These are phyloP conservation scores for Drosophila aff. DNA, from an alignment of 1,140 invertebrate genomes.

Conservation along the genomic window DNA sequence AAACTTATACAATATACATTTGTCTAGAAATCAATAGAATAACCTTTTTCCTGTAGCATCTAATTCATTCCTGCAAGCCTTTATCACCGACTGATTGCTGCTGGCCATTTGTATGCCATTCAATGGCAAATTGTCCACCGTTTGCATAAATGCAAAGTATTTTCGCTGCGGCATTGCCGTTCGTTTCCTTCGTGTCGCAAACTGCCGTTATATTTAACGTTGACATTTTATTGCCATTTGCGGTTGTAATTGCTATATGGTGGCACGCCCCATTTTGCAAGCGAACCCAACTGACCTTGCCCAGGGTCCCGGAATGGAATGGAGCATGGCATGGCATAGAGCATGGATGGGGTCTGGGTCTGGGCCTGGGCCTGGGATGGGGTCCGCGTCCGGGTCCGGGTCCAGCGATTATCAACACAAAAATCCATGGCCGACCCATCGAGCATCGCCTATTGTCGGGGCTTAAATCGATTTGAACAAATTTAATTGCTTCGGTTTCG, in stretches of 20 bases:
- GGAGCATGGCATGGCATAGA: background rate
- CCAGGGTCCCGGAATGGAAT: background rate
- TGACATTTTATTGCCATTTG: constrained; percentile 79
- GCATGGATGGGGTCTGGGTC: background rate
- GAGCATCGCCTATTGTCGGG: constrained; percentile 69
- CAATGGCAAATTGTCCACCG: constrained; percentile 14
- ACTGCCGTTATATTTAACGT: constrained; percentile 65
- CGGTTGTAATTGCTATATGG: constrained; percentile 76
- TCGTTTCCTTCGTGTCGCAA: constrained; percentile 29
- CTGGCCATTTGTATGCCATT: constrained; percentile 13
- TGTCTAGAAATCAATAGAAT: too few relatives aligned
- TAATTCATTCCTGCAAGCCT: constrained; percentile 1
- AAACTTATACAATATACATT: background rate
- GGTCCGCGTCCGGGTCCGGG: background rate
- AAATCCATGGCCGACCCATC: constrained; percentile 9
- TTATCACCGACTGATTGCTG: constrained; percentile 8
- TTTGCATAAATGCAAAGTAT: constrained; percentile 28
- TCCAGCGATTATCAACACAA: constrained; percentile 20
- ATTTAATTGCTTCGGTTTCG: constrained; percentile 78
- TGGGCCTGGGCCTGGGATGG: background rate
- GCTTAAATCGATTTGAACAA: constrained; percentile 81
- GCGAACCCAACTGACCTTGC: constrained; percentile 19
- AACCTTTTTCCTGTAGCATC: background rate
- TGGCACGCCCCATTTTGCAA: constrained; percentile 30
- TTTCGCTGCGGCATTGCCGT: constrained; percentile 7